Evolutionary conservation across 1,140 invertebrate species (phyloP).

Genomic region (Contarinia nasturtii): DNA sequence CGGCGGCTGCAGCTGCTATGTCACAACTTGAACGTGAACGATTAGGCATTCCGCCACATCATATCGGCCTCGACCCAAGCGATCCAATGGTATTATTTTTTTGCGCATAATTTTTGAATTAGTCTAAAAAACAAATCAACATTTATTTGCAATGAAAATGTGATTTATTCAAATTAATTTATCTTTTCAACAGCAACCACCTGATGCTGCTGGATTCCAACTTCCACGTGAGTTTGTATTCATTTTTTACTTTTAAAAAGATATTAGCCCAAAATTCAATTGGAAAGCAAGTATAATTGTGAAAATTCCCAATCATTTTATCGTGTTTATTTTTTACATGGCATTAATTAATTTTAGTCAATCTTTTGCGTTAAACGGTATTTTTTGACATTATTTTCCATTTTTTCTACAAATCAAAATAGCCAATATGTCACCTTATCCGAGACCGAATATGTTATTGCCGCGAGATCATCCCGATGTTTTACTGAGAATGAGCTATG

Average conservation of each 20-base stretch:
- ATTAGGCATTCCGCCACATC: slow-evolving; percentile 49
- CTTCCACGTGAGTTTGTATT: slow-evolving; percentile 28
- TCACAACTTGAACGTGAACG: slow-evolving; percentile 73
- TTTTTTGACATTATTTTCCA: background rate
- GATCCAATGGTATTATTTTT: slow-evolving; percentile 33
- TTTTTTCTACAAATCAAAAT: background rate
- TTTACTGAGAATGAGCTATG: slow-evolving; percentile 23
- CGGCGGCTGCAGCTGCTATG: slow-evolving; percentile 46
- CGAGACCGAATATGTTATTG: slow-evolving; percentile 26
- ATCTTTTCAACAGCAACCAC: slow-evolving; percentile 63
- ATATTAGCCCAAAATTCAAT: too few species aligned
- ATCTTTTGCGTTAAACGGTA: too few species aligned
- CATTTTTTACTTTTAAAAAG: slow-evolving; percentile 1
- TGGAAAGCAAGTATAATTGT: too few species aligned
- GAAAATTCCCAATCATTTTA: too few species aligned
- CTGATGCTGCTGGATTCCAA: slow-evolving; percentile 36
- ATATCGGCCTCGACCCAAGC: slow-evolving; percentile 33
- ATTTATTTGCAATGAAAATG: too few species aligned
- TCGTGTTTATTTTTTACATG: too few species aligned
- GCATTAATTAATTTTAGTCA: too few species aligned
- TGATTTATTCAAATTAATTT: background rate
- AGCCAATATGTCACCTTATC: slow-evolving; percentile 26
- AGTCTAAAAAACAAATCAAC: too few species aligned
- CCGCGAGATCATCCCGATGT: slow-evolving; percentile 24
- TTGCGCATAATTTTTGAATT: too few species aligned